phyloP scores from a whole-genome alignment of 1,140 invertebrate genomes.

The Papilio machaon region DNA sequence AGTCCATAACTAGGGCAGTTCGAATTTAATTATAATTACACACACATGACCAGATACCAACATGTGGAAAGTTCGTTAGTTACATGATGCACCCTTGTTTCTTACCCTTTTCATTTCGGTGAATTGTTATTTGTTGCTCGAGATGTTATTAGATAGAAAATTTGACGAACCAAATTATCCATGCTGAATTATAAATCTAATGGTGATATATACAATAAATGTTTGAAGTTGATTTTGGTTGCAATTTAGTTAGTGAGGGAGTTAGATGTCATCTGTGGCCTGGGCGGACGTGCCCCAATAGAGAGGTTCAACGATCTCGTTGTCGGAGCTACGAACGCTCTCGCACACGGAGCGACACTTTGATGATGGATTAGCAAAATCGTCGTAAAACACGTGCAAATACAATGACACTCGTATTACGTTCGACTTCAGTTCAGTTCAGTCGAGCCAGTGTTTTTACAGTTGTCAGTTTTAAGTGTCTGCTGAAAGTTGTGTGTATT shows the following conservation, averaged over 20 bases:
- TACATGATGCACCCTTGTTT: background rate
- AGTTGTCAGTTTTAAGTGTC: too few species aligned
- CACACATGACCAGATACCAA: too few species aligned
- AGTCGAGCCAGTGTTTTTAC: background rate
- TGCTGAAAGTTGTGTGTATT: background rate
- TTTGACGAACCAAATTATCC: too few species aligned
- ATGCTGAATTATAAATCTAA: too few species aligned
- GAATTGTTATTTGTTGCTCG: background rate
- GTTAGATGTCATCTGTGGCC: background rate
- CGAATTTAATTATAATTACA: too few species aligned
- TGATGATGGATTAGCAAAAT: constrained; percentile 3
- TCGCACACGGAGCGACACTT: background rate
- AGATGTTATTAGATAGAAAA: too few species aligned
- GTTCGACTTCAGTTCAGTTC: background rate
- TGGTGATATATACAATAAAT: background rate
- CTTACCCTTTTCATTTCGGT: background rate
- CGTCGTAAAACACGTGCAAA: background rate
- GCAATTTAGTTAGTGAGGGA: background rate
- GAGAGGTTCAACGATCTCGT: background rate
- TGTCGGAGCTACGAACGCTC: background rate
- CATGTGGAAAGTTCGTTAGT: too few species aligned
- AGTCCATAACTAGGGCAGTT: too few species aligned
- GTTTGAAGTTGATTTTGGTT: background rate
- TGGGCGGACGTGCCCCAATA: constrained; percentile 14
- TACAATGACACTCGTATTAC: background rate